A percentile compares a stretch with the other conserved stretches of the same genome.
phyloP scores from a whole-genome alignment of 1,140 invertebrate genomes.

The Tenebrio molitor region DNA sequence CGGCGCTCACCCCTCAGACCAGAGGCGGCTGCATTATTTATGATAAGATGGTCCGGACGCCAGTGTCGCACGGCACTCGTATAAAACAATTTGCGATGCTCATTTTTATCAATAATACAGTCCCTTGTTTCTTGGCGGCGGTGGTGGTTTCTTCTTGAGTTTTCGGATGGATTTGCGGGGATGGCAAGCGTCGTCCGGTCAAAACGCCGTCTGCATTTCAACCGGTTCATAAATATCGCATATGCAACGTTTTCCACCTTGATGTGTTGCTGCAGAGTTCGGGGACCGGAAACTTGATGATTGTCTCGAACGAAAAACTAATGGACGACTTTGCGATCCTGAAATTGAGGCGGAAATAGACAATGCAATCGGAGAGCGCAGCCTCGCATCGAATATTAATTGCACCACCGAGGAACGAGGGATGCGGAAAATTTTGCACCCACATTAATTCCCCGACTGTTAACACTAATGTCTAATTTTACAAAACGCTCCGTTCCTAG shows the following conservation, averaged over 20 bases:
- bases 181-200: conserved; percentile 27
- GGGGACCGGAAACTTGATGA: conserved; percentile 32
- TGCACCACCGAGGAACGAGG: too few species aligned
- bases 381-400: conserved; percentile 15
- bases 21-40: conserved; percentile 60
- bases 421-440: too few species aligned
- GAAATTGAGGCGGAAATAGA: not conserved
- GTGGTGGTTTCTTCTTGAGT: conserved; percentile 39
- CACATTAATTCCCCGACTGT: too few species aligned
- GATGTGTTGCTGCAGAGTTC: conserved; percentile 10
- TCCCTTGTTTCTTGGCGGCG: conserved; percentile 55
- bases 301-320: conserved; percentile 28
- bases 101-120: conserved; percentile 65
- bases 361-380: conserved; percentile 15
- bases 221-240: conserved; percentile 48
- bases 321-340: not conserved
- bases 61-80: conserved; percentile 62
- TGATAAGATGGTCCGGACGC: conserved; percentile 56
- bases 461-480: too few species aligned
- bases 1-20: not conserved
- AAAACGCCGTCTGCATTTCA: conserved; percentile 57
- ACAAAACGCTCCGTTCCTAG: too few species aligned
- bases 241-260: conserved; percentile 33
- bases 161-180: conserved; percentile 49
- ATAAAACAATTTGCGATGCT: conserved; percentile 65